Percentiles rank a stretch among this genome's conserved stretches.
Conservation (phyloP, 2,797 vertebrate species). For the Epinephelus malabaricus region DNA sequence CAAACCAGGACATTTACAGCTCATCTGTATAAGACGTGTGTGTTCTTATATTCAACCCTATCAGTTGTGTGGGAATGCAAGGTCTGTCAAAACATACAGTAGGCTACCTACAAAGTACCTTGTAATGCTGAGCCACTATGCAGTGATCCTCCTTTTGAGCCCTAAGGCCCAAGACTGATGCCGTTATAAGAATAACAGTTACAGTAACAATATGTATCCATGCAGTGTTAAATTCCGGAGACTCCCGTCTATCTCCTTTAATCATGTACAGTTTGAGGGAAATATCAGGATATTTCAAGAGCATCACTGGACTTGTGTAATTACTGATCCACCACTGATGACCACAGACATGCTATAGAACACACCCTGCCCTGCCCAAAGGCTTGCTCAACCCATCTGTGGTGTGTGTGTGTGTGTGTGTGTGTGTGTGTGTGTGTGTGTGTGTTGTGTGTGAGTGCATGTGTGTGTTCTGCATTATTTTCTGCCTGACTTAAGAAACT, state of each 20-base stretch:
- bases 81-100: background rate
- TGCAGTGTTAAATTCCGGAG: background rate
- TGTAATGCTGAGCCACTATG: background rate
- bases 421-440: constrained; percentile 9
- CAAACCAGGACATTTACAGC: constrained; percentile 10
- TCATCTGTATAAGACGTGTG: constrained; percentile 13
- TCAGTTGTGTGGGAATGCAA: background rate
- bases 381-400: constrained; percentile 52
- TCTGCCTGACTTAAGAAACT: constrained; percentile 19
- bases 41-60: background rate
- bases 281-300: constrained; percentile 63
- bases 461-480: constrained; percentile 22
- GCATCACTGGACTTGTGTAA: constrained; percentile 58
- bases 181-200: background rate
- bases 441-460: background rate
- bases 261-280: constrained; percentile 38
- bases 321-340: constrained; percentile 62
- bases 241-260: constrained; percentile 27
- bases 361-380: constrained; percentile 72
- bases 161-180: background rate
- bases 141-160: background rate
- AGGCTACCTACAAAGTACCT: background rate
- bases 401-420: constrained; percentile 20
- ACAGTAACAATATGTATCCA: background rate
- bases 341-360: constrained; percentile 70